A percentile compares a stretch with the other conserved stretches of the same genome.
These are phyloP conservation scores for Drymonia ruficornis DNA, from an alignment of 2,888 invertebrate species.

Conservation along the genomic window DNA sequence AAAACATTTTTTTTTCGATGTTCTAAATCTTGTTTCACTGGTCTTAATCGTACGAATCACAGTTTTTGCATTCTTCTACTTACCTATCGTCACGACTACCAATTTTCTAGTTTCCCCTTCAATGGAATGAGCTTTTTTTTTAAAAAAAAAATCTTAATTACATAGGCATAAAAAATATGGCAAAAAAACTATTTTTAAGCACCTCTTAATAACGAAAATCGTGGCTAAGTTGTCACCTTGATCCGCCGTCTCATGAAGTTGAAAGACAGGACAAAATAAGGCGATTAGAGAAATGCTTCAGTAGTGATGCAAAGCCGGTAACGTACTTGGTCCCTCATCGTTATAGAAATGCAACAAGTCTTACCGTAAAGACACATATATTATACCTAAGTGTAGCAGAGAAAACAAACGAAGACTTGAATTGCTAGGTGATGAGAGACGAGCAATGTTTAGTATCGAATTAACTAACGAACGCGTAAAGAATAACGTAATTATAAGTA, in stretches of 20 bases:
- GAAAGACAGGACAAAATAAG: not conserved
- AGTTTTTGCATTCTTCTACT: slow-evolving; percentile 82
- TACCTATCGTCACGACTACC: slow-evolving; percentile 78
- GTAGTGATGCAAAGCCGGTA: slow-evolving; percentile 23
- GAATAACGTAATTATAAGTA: no score
- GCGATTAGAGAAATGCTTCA: slow-evolving; percentile 20
- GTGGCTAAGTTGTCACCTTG: slow-evolving; percentile 15
- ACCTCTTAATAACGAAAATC: slow-evolving; percentile 27
- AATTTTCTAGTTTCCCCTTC: slow-evolving; percentile 69
- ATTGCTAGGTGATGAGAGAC: slow-evolving; percentile 37
- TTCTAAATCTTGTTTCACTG: slow-evolving; percentile 83
- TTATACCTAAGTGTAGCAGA: slow-evolving; percentile 6
- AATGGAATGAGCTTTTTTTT: slow-evolving; percentile 72
- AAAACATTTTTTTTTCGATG: slow-evolving; percentile 81
- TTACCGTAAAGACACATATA: slow-evolving; percentile 10
- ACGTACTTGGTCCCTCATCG: slow-evolving; percentile 35
- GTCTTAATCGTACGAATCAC: slow-evolving; percentile 84
- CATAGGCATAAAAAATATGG: slow-evolving; percentile 72
- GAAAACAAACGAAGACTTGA: slow-evolving; percentile 16
- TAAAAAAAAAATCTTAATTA: slow-evolving; percentile 54
- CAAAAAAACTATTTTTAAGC: slow-evolving; percentile 52
- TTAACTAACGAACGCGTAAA: no score
- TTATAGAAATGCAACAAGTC: slow-evolving; percentile 25
- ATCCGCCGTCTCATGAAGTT: slow-evolving; percentile 4
- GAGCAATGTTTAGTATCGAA: slow-evolving; percentile 9